Evolutionary conservation across 53 echinoderm and acorn worm genomes (phyloP).

Genomic region (Zoroaster sp.): DNA sequence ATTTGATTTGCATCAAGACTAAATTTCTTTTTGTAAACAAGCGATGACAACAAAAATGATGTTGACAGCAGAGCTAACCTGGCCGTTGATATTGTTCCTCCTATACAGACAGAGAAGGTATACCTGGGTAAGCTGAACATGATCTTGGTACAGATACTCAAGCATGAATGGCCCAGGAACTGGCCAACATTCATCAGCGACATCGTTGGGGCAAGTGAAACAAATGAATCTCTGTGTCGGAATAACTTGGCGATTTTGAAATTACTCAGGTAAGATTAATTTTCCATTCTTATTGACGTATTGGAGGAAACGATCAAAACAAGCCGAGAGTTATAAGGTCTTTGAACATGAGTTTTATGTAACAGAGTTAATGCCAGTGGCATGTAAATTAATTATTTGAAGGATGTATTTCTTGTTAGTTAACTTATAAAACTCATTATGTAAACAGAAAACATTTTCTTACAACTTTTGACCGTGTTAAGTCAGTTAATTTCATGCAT

Average conservation of each 20-base stretch:
- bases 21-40: background rate
- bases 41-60: background rate
- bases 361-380: too few species aligned
- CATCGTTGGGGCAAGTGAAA: constrained; percentile 97
- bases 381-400: too few species aligned
- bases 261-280: constrained; percentile 77
- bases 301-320: too few species aligned
- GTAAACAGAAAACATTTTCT: too few species aligned
- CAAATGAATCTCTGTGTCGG: constrained; percentile 96
- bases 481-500: background rate
- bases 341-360: too few species aligned
- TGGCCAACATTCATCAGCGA: constrained; percentile 99
- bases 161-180: constrained; percentile 99
- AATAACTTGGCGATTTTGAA: constrained; percentile 96
- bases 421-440: too few species aligned
- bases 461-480: too few species aligned
- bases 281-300: too few species aligned
- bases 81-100: background rate
- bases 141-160: constrained; percentile 95
- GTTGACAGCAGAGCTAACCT: background rate
- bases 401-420: too few species aligned
- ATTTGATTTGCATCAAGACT: background rate
- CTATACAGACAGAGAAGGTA: constrained; percentile 81
- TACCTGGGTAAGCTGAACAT: constrained; percentile 99
- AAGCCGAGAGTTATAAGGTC: too few species aligned